A percentile compares a stretch with the other conserved stretches of the same genome.
phyloP scores from a whole-genome alignment of 1,140 invertebrate genomes.

The Anthonomus grandis region DNA sequence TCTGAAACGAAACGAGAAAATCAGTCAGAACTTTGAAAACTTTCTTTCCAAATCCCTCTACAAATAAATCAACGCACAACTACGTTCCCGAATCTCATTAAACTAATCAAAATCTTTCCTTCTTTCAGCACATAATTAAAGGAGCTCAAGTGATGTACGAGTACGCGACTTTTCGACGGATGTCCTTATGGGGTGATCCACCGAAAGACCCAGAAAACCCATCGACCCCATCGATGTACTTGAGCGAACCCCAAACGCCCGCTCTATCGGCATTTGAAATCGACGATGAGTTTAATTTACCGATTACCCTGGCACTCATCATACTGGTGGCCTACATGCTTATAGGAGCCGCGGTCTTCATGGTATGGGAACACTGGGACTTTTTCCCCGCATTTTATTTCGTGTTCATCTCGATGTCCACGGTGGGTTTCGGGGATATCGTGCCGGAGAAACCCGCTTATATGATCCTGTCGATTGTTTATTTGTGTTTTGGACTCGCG shows the following conservation, averaged over 20 bases:
- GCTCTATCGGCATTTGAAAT: slow-evolving; percentile 66
- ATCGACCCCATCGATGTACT: slow-evolving; percentile 24
- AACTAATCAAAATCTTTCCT: background rate
- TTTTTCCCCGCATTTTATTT: slow-evolving; percentile 91
- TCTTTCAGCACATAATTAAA: slow-evolving; percentile 60
- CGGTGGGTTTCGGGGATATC: slow-evolving; percentile 88
- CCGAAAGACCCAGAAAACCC: slow-evolving; percentile 1
- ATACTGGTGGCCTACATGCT: slow-evolving; percentile 82
- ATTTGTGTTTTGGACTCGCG: slow-evolving; percentile 89
- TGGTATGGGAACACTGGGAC: slow-evolving; percentile 74
- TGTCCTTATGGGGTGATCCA: slow-evolving; percentile 53
- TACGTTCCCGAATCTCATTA: background rate
- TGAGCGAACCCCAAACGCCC: slow-evolving; percentile 57
- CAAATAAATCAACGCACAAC: background rate
- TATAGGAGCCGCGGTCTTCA: slow-evolving; percentile 75
- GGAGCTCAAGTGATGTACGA: slow-evolving; percentile 76
- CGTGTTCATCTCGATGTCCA: slow-evolving; percentile 91
- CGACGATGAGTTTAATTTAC: slow-evolving; percentile 91
- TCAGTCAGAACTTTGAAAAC: too few species aligned
- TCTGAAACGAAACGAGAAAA: too few species aligned
- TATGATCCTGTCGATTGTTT: slow-evolving; percentile 92
- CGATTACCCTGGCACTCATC: slow-evolving; percentile 78
- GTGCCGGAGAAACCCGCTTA: slow-evolving; percentile 85
- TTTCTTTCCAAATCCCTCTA: too few species aligned
- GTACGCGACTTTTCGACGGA: slow-evolving; percentile 66